Evolutionary conservation across 2,113 vertebrate genomes (phyloP), one percentile per base, ranked within the genome.

Genomic region (Pteronura brasiliensis): DNA sequence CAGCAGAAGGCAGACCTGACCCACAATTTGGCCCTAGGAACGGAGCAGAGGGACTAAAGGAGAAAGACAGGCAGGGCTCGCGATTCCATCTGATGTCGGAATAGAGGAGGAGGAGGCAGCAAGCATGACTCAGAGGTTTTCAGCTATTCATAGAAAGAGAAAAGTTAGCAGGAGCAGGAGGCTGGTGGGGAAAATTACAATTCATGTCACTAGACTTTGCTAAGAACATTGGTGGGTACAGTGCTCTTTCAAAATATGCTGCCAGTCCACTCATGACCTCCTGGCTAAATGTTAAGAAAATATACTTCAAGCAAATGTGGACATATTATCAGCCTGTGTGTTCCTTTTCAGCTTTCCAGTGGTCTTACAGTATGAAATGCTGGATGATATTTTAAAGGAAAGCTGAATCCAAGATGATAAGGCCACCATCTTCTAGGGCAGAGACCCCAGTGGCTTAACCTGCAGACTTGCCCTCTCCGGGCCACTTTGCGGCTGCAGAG

Each of bases 91-190:
- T 76, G 69, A 76, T n/a, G 81, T 72, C 18, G 23, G 52, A n/a
- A 20, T 63, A 80, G 49, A 36, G 63, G 55, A 88, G 63, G 61
- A 93, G 74, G 90, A 59, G 84, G 84, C 57, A 96, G 69, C 29
- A 23, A 52, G 55, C 36, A 17, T 90, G 93, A 97, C 81, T 96
- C 95, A 90, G 89, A 81, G 23, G 59, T 67, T 92, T 90, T 81
- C 65, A 91, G 88, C 97, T 97, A 90, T 93, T 96, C 85, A 94
- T 47, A 92, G 94, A 96, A 77, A 97, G 34, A 93, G 76, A 31
- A 86, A 71, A 95, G 76, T 88, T 55, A 83, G 86, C 63, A 95
- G 92, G 36, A 63, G 74, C 80, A 86, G 49, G 29, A 44, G 36
- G 76, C 52, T 81, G 72, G 15, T 87, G 80, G 39, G 69, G 39